These are phyloP conservation scores for Ferrisia virgata DNA, from an alignment of 2,888 invertebrate genomes.

Conservation along the genomic window DNA sequence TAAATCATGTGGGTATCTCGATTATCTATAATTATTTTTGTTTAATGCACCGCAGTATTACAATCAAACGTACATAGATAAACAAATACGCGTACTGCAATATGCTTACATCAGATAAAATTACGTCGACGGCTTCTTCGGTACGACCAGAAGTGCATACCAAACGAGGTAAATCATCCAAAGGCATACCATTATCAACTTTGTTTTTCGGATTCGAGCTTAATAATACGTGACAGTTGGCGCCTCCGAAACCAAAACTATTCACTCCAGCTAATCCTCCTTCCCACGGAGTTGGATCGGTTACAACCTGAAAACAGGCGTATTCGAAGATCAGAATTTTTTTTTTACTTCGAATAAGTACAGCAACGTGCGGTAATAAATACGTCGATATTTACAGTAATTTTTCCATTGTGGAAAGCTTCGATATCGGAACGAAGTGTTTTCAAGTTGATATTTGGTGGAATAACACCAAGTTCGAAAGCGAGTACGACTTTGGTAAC, in stretches of 20 bases:
- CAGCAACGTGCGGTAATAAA: too few species aligned
- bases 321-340: neutral
- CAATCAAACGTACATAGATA: too few species aligned
- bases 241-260: conserved; percentile 92
- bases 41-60: too few species aligned
- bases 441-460: conserved; percentile 80
- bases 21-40: too few species aligned
- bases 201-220: conserved; percentile 62
- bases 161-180: conserved; percentile 68
- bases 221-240: conserved; percentile 71
- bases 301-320: conserved; percentile 61
- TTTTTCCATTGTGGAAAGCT: conserved; percentile 62
- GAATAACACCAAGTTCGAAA: conserved; percentile 74
- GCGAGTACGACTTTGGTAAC: conserved; percentile 78
- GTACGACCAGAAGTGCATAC: conserved; percentile 76
- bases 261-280: conserved; percentile 78
- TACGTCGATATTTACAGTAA: conserved; percentile 50
- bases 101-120: conserved; percentile 61
- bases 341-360: neutral
- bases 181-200: conserved; percentile 62
- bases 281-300: conserved; percentile 66
- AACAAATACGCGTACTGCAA: conserved; percentile 33
- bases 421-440: conserved; percentile 58
- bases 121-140: conserved; percentile 66
- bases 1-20: too few species aligned